Evolutionary conservation across 1,140 invertebrate genomes (phyloP), one percentile per base, ranked within the genome.

Genomic region (Anastrepha obliqua): DNA sequence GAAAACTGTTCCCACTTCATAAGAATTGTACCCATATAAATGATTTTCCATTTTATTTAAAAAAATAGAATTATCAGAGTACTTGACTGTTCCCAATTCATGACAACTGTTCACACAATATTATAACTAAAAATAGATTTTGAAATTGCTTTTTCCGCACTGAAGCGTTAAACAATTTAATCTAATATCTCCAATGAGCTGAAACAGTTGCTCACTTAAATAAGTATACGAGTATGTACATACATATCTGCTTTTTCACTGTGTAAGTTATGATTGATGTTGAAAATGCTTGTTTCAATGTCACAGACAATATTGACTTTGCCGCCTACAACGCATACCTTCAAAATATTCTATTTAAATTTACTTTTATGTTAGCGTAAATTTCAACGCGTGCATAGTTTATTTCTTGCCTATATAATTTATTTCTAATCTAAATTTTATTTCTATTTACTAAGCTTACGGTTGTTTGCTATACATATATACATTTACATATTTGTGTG

Each of bases 381-480:
- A 55, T 55, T 29, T 55, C 2, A 55, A 55, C 51, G 11, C 6
- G 6, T 55, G 6, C 51, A 55, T 55, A 55, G 44, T 42, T 47
- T 55, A 55, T 55, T 74, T 74, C 44, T 74, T 29, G 29, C 6
- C n/a, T 13, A 67, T 67, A 42, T 9, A 67, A 67, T 67, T 67
- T 42, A 42, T 42, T 67, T 67, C 20, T 42, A 67, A 67, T 67
- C 39, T 67, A 67, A 67, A 13, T 74, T 42, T 47, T 55, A 55
- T 55, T 74, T 74, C 44, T 74, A 74, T 74, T 74, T 74, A 74
- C 42, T 74, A n/a, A 74, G 39, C n/a, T 15, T 44, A 74, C 44
- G 15, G 39, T 17, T 47, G 39, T 44, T 44, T 47, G 5, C 67
- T n/a, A 29, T 65, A 29, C 20, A 2, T 20, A 65, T 1, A 0